Evolutionary conservation across 37 sponge, comb jelly and placozoan genomes (phyloP), one percentile per base, ranked within the genome.

Genomic region (Petrosia ficiformis): DNA sequence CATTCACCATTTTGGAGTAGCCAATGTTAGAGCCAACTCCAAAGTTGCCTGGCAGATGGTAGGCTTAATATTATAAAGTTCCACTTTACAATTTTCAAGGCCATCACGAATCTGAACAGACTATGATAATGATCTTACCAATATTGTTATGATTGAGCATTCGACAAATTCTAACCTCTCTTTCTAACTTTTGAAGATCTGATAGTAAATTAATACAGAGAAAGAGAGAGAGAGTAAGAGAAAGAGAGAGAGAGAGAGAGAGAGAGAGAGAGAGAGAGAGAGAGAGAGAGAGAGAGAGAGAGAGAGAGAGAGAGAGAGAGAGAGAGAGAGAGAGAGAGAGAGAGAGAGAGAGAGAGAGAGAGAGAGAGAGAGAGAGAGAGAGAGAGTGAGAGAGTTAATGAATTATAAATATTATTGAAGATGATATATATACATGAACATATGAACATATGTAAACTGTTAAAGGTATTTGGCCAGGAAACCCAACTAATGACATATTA

Each of bases 141-240:
- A 95, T 95, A 72, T 88, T 90, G 32, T 39, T 34, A 44, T 91
- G 91, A 11, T 76, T 52, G 32, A 97, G 72, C 56, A 69, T 67
- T 3, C 81, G 72, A 77, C 97, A 97, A 6, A 97, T 82, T 16
- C 92, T 78, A 10, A 75, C 91, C 76, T 97, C 97, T 31, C 94
- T 59, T 64, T 97, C 94, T 66, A 97, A 73, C 76, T 93, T 93
- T 41, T 77, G 77, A 40, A 72, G 66, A 31, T 93, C 97, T 94
- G 68, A 24, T 29, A 28, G 34, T 4, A 30, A 44, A 34, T 34
- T 28, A 67, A 68, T 52, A 29, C n/a, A 26, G 52, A 24, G 14
- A 24, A 31, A 6, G 36, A 48, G 54, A 48, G 8, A 48, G 54
- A 14, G 54, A 48, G 8, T 8, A 29, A 19, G 65, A 29, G 65